Evolutionary conservation across 2,113 vertebrate species (phyloP).

Genomic region (Ranitomeya imitator): DNA sequence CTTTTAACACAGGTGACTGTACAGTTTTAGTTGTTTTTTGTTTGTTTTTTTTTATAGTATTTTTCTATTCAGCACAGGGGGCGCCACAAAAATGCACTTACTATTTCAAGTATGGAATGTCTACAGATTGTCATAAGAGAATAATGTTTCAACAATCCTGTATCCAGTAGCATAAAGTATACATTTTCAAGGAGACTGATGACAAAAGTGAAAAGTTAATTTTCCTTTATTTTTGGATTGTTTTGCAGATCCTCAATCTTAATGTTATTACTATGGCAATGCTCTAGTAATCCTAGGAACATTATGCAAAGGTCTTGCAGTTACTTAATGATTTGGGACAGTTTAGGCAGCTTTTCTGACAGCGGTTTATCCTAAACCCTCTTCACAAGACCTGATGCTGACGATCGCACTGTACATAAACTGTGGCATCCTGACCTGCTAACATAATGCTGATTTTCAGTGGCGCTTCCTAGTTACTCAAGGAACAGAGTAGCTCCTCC

Average conservation of each 20-base stretch:
- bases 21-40: background rate
- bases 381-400: conserved; percentile 3
- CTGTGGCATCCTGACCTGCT: conserved; percentile 30
- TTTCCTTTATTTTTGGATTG: background rate
- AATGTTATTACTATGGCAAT: background rate
- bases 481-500: conserved; percentile 34
- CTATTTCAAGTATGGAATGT: background rate
- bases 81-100: background rate
- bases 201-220: background rate
- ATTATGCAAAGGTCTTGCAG: conserved; percentile 31
- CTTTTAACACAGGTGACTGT: background rate
- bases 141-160: background rate
- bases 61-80: background rate
- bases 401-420: conserved; percentile 45
- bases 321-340: background rate
- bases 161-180: background rate
- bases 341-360: conserved; percentile 1
- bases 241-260: background rate
- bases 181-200: background rate
- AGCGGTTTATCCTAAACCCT: background rate
- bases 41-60: too few relatives aligned
- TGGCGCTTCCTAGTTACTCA: conserved; percentile 52
- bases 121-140: background rate
- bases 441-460: conserved; percentile 21
- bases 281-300: conserved; percentile 42